Evolutionary conservation across 1,140 invertebrate species (phyloP).

Genomic region (Drosophila lini): DNA sequence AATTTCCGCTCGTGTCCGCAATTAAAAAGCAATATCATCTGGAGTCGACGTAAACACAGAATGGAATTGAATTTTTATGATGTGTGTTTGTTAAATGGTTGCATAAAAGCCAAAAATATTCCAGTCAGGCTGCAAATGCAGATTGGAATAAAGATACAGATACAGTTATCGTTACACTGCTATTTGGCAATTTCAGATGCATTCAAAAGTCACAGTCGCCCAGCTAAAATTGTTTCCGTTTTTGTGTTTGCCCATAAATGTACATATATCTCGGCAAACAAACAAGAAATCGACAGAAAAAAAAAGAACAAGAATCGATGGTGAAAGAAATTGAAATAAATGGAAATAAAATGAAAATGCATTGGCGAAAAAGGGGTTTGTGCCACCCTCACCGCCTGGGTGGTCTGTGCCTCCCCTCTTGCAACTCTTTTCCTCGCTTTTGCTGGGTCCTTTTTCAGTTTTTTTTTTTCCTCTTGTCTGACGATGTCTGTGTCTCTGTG

Average conservation of each 20-base stretch:
- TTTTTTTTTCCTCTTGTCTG: slow-evolving; percentile 3
- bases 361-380: slow-evolving; percentile 20
- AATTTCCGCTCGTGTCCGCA: slow-evolving; percentile 81
- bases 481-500: not conserved
- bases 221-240: slow-evolving; percentile 41
- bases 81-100: slow-evolving; percentile 82
- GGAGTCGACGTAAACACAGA: slow-evolving; percentile 72
- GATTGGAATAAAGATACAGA: slow-evolving; percentile 2
- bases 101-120: slow-evolving; percentile 76
- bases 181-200: slow-evolving; percentile 22
- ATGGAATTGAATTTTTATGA: slow-evolving; percentile 80
- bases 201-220: slow-evolving; percentile 61
- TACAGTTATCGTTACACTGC: slow-evolving; percentile 32
- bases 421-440: slow-evolving; percentile 23
- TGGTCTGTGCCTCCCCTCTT: slow-evolving; percentile 15
- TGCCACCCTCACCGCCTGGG: slow-evolving; percentile 27
- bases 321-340: slow-evolving; percentile 45
- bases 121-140: slow-evolving; percentile 17
- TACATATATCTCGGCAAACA: slow-evolving; percentile 18
- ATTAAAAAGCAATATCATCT: slow-evolving; percentile 81
- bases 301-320: slow-evolving; percentile 12
- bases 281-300: not conserved
- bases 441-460: slow-evolving; percentile 8
- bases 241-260: slow-evolving; percentile 38
- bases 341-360: slow-evolving; percentile 59